Evolutionary conservation across 1,140 invertebrate species (phyloP).

Genomic region (Magallana ariakensis): DNA sequence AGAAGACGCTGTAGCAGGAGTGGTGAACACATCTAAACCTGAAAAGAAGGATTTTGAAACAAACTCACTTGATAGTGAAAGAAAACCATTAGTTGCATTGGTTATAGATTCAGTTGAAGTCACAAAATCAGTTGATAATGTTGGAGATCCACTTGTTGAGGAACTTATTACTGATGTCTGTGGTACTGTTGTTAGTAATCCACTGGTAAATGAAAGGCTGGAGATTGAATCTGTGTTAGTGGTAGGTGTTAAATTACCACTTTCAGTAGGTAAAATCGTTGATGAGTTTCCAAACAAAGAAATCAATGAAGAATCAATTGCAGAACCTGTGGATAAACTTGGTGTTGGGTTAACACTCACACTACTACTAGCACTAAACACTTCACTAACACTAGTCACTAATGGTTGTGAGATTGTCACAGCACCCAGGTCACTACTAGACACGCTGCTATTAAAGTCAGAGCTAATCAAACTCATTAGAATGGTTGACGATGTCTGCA

Average conservation of each 20-base stretch:
- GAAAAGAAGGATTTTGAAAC: neutral
- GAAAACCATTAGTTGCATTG: neutral
- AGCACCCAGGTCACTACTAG: neutral
- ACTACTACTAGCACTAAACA: slow-evolving; percentile 6
- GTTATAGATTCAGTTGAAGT: neutral
- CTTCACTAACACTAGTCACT: neutral
- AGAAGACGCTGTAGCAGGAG: neutral
- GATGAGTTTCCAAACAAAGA: neutral
- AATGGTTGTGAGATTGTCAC: neutral
- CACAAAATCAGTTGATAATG: neutral
- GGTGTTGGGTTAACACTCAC: neutral
- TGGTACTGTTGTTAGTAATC: neutral
- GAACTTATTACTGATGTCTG: neutral
- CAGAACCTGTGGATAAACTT: slow-evolving; percentile 26
- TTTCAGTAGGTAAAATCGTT: neutral
- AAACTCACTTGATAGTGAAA: neutral
- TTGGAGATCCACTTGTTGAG: neutral
- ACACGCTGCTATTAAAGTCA: neutral
- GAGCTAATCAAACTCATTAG: neutral
- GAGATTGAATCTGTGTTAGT: neutral
- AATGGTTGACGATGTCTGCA: neutral
- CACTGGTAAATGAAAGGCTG: neutral
- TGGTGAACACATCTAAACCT: neutral
- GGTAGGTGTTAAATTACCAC: neutral
- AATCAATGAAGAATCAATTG: neutral